phyloP scores from a whole-genome alignment of 92 coral and sea anemone species.

The Bergia sp. region DNA sequence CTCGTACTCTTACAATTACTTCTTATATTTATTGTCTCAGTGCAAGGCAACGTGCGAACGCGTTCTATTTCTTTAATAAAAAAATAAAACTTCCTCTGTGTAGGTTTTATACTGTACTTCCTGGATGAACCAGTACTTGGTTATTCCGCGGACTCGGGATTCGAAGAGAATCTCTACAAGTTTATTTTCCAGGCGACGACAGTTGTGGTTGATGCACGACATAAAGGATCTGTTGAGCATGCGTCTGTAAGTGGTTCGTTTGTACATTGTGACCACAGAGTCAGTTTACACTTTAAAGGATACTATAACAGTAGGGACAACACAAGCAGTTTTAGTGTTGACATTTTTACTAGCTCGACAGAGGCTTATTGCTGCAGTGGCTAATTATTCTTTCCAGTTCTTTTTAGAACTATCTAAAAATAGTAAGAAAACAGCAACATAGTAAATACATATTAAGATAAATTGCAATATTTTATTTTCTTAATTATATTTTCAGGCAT shows the following conservation, averaged over 20 bases:
- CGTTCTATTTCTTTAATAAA: neutral
- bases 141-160: slow-evolving; percentile 65
- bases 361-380: neutral
- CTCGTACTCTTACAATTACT: too few species aligned
- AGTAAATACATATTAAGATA: too few species aligned
- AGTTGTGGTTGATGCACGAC: slow-evolving; percentile 61
- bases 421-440: too few species aligned
- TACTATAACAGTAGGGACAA: neutral
- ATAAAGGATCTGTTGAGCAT: slow-evolving; percentile 53
- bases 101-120: slow-evolving; percentile 65
- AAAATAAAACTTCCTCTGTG: neutral
- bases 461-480: too few species aligned
- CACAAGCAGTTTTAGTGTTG: too few species aligned
- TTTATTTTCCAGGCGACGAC: slow-evolving; percentile 68
- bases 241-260: slow-evolving; percentile 49
- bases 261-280: neutral
- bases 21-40: too few species aligned
- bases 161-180: slow-evolving; percentile 57
- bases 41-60: neutral
- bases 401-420: too few species aligned
- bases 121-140: slow-evolving; percentile 61
- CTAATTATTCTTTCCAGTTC: neutral
- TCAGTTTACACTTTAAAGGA: neutral
- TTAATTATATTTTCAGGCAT: neutral
- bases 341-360: neutral